These are phyloP conservation scores for Strongylocentrotus purpuratus DNA, from an alignment of 35 echinoderm and acorn worm species.

Conservation along the genomic window DNA sequence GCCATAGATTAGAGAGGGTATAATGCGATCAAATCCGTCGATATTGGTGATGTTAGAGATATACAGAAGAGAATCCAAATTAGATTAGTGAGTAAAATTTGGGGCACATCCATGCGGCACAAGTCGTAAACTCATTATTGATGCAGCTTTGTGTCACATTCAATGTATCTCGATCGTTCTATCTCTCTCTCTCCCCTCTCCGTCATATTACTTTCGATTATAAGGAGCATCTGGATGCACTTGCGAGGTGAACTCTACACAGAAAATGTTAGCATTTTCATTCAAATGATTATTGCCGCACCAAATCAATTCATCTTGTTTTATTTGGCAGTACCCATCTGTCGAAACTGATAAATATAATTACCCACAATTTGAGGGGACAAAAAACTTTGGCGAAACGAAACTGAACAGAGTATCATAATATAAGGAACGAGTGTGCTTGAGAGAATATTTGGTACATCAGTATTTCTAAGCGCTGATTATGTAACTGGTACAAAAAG, in stretches of 20 bases:
- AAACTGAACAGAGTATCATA: too few relatives aligned
- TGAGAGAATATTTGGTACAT: too few relatives aligned
- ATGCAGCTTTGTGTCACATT: background rate
- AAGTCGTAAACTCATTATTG: background rate
- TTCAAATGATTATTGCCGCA: background rate
- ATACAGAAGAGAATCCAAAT: background rate
- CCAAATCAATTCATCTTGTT: background rate
- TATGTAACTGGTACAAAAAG: too few relatives aligned
- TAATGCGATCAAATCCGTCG: constrained; percentile 16
- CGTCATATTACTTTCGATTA: background rate
- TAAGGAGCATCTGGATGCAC: background rate
- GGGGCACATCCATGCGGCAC: background rate
- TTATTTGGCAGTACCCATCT: background rate
- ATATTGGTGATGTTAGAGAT: constrained; percentile 8
- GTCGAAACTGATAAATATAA: too few relatives aligned
- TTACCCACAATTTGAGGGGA: too few relatives aligned
- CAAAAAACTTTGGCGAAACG: too few relatives aligned
- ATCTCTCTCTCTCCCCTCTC: background rate
- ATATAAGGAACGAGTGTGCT: too few relatives aligned
- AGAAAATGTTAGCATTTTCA: background rate
- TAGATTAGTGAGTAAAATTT: background rate
- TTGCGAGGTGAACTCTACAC: background rate
- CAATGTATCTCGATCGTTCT: background rate
- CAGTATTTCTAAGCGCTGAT: too few relatives aligned
- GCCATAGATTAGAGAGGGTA: background rate